Conservation (phyloP, 2,113 vertebrate genomes). For the Stercorarius parasiticus region DNA sequence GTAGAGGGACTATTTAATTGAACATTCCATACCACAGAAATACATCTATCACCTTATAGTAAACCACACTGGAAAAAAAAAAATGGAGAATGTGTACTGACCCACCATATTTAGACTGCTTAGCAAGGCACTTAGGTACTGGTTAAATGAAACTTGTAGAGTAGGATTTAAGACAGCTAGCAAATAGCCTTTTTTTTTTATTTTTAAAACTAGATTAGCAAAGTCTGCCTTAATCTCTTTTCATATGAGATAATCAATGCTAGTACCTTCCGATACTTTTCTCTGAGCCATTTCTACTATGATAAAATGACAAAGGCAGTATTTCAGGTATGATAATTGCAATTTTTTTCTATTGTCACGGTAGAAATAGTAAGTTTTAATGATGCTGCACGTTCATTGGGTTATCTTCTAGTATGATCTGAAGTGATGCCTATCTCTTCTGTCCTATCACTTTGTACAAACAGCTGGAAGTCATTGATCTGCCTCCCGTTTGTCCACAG, state of each 20-base stretch:
- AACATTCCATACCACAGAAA: not conserved
- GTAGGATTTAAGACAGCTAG: slow-evolving; percentile 18
- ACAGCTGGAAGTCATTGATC: not conserved
- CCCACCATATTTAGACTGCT: not conserved
- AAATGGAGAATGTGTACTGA: not conserved
- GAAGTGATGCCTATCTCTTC: not conserved
- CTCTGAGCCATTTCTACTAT: slow-evolving; percentile 43
- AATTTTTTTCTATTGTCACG: not conserved
- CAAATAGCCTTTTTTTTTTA: not conserved
- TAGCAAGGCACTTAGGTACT: slow-evolving; percentile 16
- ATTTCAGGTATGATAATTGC: not conserved
- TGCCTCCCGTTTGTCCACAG: not conserved
- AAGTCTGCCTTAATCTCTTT: slow-evolving; percentile 29
- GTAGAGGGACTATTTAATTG: not conserved
- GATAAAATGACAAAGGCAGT: slow-evolving; percentile 26
- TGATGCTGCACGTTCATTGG: not conserved
- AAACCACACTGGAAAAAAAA: not conserved
- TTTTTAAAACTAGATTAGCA: not conserved
- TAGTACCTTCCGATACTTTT: slow-evolving; percentile 5
- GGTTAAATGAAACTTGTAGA: slow-evolving; percentile 43
- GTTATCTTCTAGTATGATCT: not conserved
- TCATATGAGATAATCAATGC: not conserved
- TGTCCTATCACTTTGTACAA: not conserved
- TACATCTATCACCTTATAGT: not conserved
- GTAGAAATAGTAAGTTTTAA: not conserved